A percentile compares a stretch with the other conserved stretches of the same genome.
Evolutionary conservation across 2,113 vertebrate species (phyloP).

Genomic region (Ammodytes marinus): DNA sequence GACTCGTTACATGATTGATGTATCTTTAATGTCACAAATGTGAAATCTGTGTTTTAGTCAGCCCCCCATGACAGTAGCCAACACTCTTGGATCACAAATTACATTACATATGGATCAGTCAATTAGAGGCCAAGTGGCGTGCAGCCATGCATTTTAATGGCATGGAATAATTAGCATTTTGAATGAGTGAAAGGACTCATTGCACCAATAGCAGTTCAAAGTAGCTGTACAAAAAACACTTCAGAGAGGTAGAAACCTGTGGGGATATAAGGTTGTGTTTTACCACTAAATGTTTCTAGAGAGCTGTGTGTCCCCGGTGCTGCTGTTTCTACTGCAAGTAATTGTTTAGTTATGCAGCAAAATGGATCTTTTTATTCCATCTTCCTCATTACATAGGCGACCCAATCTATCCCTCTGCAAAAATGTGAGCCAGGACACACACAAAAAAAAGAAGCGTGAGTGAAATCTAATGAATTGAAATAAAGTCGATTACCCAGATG

Average conservation of each 20-base stretch:
- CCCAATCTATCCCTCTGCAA: conserved; percentile 47
- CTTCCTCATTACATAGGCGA: conserved; percentile 42
- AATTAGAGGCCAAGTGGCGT: conserved; percentile 32
- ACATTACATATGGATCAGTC: conserved; percentile 38
- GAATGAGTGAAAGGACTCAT: background rate
- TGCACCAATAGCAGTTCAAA: too few species aligned
- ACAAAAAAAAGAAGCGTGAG: conserved; percentile 20
- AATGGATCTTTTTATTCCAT: conserved; percentile 37
- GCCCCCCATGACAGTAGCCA: conserved; percentile 13
- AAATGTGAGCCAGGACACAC: conserved; percentile 31
- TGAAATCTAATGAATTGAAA: conserved; percentile 65
- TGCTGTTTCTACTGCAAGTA: conserved; percentile 42
- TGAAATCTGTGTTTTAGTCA: conserved; percentile 27
- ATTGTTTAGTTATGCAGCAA: conserved; percentile 61
- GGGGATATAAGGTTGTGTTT: conserved; percentile 12
- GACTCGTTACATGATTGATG: conserved; percentile 25
- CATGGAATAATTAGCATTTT: conserved; percentile 14
- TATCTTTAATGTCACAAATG: conserved; percentile 29
- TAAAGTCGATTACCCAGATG: conserved; percentile 65
- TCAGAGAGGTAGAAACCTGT: conserved; percentile 21
- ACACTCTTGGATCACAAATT: conserved; percentile 34
- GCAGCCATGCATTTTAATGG: conserved; percentile 48
- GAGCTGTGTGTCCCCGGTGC: conserved; percentile 14
- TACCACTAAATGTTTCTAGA: conserved; percentile 8
- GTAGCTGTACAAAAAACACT: too few species aligned